Percentiles rank a stretch among this genome's conserved stretches.
Evolutionary conservation across 2,113 vertebrate genomes (phyloP).

Genomic region (Serinus canaria): DNA sequence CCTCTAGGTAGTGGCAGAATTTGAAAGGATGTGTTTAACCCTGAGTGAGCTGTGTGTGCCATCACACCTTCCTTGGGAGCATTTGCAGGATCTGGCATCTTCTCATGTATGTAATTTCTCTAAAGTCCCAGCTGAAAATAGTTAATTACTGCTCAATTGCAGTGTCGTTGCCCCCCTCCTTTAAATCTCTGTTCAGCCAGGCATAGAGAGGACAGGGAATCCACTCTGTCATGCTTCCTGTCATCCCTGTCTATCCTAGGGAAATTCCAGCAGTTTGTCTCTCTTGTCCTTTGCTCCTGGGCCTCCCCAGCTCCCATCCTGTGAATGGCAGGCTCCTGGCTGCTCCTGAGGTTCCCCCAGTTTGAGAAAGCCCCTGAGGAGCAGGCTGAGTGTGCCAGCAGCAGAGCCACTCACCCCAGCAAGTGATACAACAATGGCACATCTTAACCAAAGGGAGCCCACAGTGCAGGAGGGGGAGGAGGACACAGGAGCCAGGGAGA

Average conservation of each 20-base stretch:
- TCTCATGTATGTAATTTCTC: background rate
- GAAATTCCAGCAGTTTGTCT: background rate
- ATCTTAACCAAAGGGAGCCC: background rate
- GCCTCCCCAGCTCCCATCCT: background rate
- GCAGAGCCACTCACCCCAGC: background rate
- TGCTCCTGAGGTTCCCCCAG: background rate
- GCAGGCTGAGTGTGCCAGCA: background rate
- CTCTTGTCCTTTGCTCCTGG: background rate
- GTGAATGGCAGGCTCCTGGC: background rate
- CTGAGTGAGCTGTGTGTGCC: background rate
- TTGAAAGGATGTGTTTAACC: background rate
- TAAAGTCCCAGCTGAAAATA: background rate
- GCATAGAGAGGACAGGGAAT: background rate
- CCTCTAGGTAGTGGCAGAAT: background rate
- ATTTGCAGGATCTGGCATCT: background rate
- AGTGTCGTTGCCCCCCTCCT: background rate
- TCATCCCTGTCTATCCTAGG: accelerated
- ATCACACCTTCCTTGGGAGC: background rate
- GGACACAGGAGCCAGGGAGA: background rate
- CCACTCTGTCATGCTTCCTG: background rate
- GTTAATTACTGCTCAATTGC: background rate
- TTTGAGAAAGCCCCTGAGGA: background rate
- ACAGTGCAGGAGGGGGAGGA: background rate
- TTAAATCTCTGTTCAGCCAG: background rate
- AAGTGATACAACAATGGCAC: background rate